These are phyloP conservation scores for Myotis daubentonii DNA, from an alignment of 2,797 vertebrate genomes.

Conservation along the genomic window DNA sequence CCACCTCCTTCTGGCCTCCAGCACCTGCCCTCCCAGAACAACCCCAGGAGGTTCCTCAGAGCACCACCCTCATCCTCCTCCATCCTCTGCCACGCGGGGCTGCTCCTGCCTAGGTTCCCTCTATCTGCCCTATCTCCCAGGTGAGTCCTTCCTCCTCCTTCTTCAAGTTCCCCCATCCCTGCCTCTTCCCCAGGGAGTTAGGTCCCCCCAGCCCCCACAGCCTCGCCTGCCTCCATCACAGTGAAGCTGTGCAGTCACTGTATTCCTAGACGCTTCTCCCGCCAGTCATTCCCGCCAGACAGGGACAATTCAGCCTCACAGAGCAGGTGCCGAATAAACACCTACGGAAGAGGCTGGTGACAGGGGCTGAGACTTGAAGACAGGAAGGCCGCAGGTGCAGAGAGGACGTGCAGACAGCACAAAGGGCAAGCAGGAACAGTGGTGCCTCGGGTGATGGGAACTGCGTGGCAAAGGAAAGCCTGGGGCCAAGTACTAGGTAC, in stretches of 20 bases:
- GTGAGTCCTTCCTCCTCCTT: not conserved
- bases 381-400: not conserved
- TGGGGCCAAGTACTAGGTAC: not conserved
- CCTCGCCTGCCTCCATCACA: not conserved
- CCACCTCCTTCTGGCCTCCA: not conserved
- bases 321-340: not conserved
- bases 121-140: not conserved
- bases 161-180: not conserved
- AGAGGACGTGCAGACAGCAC: not conserved
- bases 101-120: not conserved
- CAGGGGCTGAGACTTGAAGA: not conserved
- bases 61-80: not conserved
- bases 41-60: not conserved
- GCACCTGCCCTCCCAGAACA: not conserved
- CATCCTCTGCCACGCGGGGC: accelerated
- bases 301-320: not conserved
- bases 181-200: not conserved
- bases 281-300: not conserved
- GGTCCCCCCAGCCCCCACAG: not conserved
- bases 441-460: accelerated
- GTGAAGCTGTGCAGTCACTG: not conserved
- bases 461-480: not conserved
- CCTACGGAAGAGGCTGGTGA: not conserved
- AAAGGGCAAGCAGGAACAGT: not conserved
- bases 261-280: not conserved